Evolutionary conservation across 2,888 invertebrate genomes (phyloP), one percentile per base, ranked within the genome.

Genomic region (Sclerodermus sp.): DNA sequence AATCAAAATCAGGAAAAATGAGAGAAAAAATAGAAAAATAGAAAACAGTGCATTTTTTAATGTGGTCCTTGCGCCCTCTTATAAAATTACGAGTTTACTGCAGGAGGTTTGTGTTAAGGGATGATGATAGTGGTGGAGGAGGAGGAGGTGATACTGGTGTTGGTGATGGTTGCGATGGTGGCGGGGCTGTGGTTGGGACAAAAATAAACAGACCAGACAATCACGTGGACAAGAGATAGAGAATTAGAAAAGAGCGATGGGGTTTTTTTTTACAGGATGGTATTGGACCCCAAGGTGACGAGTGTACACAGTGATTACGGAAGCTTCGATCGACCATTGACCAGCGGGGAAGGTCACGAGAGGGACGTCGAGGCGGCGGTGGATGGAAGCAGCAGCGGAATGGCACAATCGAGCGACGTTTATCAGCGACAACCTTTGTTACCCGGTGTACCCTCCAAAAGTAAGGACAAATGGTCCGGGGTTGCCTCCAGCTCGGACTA

Each of bases 231-330:
- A 8, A 8, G 8, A 23, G 23, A 23, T 23, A 8, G 3, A 23
- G 23, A 23, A 23, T 8, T 23, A 23, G 3, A 5, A 3, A 23
- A 23, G 8, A 49, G 38, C 45, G 34, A 18, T 31, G 23, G n/a
- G 29, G 34, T 10, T 62, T 63, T 50, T 64, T 51, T 62, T 78
- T 76, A 1, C 79, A 85, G 85, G 81, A 85, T 85, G 85, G 84
- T 85, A 79, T 82, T 84, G 79, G 84, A 85, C 78, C 83, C 83
- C 67, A 84, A 84, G 76, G 82, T 81, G 66, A 81, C 82, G 69
- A 78, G 73, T 66, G 68, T 79, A 64, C 81, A 80, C 64, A 80
- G 78, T 74, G 84, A 84, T 78, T 85, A 85, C 82, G 85, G 85
- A 74, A 84, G 83, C 74, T 84, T 84, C 72, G 82, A 82, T 74